phyloP scores from a whole-genome alignment of 2,113 vertebrate genomes.

The Isichthys henryi region DNA sequence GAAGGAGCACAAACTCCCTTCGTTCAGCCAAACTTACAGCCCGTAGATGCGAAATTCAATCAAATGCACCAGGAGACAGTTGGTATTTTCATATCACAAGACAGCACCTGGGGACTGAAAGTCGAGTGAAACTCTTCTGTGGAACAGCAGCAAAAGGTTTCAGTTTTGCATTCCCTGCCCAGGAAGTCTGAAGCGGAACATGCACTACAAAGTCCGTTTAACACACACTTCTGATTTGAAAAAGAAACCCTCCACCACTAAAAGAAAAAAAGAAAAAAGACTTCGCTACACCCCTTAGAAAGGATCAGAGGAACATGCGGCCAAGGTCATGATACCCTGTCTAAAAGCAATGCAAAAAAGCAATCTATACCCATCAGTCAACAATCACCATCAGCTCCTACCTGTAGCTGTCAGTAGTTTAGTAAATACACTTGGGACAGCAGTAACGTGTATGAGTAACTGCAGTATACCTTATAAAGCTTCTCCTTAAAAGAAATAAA shows the following conservation, averaged over 20 bases:
- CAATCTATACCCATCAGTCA: background rate
- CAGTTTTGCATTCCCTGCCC: conserved; percentile 12
- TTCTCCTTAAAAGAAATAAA: background rate
- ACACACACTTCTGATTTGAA: conserved; percentile 2
- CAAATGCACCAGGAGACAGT: background rate
- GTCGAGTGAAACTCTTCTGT: background rate
- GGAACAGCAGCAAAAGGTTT: background rate
- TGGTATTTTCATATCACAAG: background rate
- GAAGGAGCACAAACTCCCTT: background rate
- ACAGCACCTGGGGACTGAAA: background rate
- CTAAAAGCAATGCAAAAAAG: background rate
- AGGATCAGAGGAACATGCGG: background rate
- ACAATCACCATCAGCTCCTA: background rate
- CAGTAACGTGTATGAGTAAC: background rate
- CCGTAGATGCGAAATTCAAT: background rate
- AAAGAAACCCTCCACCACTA: background rate
- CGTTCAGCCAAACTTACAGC: background rate
- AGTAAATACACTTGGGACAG: background rate
- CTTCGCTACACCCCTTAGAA: background rate
- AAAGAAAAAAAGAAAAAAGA: background rate
- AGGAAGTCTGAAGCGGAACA: conserved; percentile 20
- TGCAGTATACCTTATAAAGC: background rate
- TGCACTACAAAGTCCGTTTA: background rate
- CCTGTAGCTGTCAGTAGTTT: background rate
- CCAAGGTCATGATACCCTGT: background rate